Conservation (phyloP, 2,113 vertebrate species). For the Pachypanchax playfairii region DNA sequence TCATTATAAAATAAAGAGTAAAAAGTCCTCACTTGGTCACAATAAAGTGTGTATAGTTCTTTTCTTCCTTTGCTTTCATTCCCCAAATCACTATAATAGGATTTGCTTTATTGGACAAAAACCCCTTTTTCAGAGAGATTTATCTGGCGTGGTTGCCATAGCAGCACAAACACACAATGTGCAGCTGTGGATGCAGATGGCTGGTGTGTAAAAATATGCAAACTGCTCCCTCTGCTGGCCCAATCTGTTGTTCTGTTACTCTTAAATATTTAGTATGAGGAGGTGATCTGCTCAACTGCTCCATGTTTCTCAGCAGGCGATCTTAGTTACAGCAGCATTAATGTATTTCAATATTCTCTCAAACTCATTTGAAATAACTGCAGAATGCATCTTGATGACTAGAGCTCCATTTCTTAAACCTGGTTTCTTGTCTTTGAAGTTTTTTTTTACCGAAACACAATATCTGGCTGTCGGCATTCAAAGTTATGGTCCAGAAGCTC, state of each 20-base stretch:
- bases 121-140: constrained; percentile 21
- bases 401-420: too few relatives aligned
- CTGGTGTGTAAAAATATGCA: constrained; percentile 24
- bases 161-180: constrained; percentile 17
- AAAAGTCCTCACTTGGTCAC: constrained; percentile 25
- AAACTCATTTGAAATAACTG: too few relatives aligned
- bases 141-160: constrained; percentile 61
- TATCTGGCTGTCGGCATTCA: too few relatives aligned
- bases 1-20: constrained; percentile 1
- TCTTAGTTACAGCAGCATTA: too few relatives aligned
- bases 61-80: constrained; percentile 26
- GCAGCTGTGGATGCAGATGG: constrained; percentile 29
- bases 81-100: constrained; percentile 40
- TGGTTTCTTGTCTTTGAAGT: too few relatives aligned
- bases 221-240: constrained; percentile 66
- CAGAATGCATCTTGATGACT: too few relatives aligned
- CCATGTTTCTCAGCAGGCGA: neutral
- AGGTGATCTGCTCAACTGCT: neutral
- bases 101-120: constrained; percentile 51
- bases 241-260: neutral
- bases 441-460: too few relatives aligned
- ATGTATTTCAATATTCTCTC: too few relatives aligned
- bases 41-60: constrained; percentile 10
- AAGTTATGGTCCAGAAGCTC: too few relatives aligned
- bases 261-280: neutral